Evolutionary conservation across 2,888 invertebrate genomes (phyloP).

Genomic region (Pyrochroa serraticornis): DNA sequence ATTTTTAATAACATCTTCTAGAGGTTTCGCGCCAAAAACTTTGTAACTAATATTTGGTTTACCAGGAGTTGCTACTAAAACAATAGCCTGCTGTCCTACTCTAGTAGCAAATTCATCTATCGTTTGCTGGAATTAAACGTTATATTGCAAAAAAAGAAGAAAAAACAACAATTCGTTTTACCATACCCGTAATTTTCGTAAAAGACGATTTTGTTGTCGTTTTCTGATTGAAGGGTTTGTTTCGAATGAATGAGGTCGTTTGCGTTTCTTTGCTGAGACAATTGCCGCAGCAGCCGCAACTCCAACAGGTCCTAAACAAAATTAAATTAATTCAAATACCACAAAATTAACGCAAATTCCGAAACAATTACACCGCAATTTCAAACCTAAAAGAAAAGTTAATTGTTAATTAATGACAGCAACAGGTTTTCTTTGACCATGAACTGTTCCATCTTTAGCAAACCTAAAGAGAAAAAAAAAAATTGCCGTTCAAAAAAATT

Average conservation of each 20-base stretch:
- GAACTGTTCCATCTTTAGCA: too few relatives aligned
- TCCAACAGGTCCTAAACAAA: slow-evolving; percentile 80
- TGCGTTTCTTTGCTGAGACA: slow-evolving; percentile 92
- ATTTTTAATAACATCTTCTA: slow-evolving; percentile 94
- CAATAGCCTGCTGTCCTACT: slow-evolving; percentile 96
- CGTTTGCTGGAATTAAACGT: slow-evolving; percentile 70
- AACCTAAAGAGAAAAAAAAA: too few relatives aligned
- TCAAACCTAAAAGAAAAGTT: too few relatives aligned
- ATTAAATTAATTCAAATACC: background rate
- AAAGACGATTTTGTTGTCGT: slow-evolving; percentile 90
- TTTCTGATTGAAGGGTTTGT: slow-evolving; percentile 96
- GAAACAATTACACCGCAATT: too few relatives aligned
- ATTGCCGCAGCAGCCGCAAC: slow-evolving; percentile 97
- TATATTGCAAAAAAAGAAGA: slow-evolving; percentile 2
- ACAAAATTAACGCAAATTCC: too few relatives aligned
- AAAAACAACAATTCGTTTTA: background rate
- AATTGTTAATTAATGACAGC: too few relatives aligned
- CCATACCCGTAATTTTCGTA: slow-evolving; percentile 81
- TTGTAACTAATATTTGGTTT: slow-evolving; percentile 96
- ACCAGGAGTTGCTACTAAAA: slow-evolving; percentile 94
- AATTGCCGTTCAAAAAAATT: too few relatives aligned
- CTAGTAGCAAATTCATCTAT: slow-evolving; percentile 97
- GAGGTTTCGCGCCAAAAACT: slow-evolving; percentile 95
- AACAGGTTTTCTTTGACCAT: too few relatives aligned
- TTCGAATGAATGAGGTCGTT: slow-evolving; percentile 94